Base-by-base conservation (phyloP, 2,113 vertebrate species). In the Melanerpes aurifrons region DNA sequence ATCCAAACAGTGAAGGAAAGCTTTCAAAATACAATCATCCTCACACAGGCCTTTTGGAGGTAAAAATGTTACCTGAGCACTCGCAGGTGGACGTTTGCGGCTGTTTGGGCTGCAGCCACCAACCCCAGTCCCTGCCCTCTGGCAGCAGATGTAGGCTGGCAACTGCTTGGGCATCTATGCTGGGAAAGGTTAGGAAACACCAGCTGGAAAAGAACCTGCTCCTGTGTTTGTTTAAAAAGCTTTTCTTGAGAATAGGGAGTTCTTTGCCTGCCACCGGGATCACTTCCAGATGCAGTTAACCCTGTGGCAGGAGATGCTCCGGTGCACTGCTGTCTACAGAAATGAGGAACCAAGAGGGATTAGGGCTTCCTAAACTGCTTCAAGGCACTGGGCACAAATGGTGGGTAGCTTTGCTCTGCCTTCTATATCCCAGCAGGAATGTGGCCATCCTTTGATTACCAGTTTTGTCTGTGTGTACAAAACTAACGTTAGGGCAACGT, bases 101-200 rank as follows among this genome's bases (percentile, higher is more conserved):
- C 0, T 1, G 17, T 10, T 57, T 3, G 11, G 47, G 31, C 62
- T 78, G 82, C 47, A 14, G 26, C 50, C 1, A 0, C 56, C 28
- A 19, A 1, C 21, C 21, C 21, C 0, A 0, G 2, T 47, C 43
- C 32, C 31, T 56, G 56, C 37, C 47, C 37, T 45, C 35, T 0
- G 0, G 17, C 62, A 32, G 29, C 40, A 45, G 61, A 11, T 22
- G 43, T 13, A 11, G 1, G 0, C 15, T 43, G 43, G 28, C 8
- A 15, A 9, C 13, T 26, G 17, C 14, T 4, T 16, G 22, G 43
- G 53, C 48, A 20, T 21, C 35, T 10, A 0, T 12, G 1, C 5
- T 48, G 25, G 40, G 29, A 66, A 50, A 45, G 29, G 40, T 15
- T 74, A 7, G 77, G 29, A 89, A 74, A 64, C 15, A 7, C 5